Percentiles rank a stretch among this genome's conserved stretches.
These are phyloP conservation scores for Mastomys coucha DNA, from an alignment of 2,113 vertebrate genomes.

Conservation along the genomic window DNA sequence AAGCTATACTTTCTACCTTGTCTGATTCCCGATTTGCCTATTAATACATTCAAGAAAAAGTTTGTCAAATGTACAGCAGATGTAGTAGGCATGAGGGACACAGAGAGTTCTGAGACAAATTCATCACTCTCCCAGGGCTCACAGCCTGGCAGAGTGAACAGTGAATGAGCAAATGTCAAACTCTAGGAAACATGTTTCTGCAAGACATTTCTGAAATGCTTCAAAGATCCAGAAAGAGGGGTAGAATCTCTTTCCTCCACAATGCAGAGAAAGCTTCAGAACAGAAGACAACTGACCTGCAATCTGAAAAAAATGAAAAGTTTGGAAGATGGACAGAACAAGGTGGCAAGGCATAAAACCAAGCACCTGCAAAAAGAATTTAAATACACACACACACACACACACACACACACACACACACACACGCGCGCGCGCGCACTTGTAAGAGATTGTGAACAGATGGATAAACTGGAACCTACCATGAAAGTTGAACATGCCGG, in stretches of 20 bases:
- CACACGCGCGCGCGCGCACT: background rate
- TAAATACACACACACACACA: background rate
- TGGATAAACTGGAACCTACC: background rate
- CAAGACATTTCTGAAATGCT: background rate
- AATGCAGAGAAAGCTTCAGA: background rate
- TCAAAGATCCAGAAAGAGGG: background rate
- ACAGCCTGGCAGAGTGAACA: background rate
- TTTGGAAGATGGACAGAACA: background rate
- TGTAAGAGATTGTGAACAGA: background rate
- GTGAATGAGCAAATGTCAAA: background rate
- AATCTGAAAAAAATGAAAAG: conserved; percentile 21
- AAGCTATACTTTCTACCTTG: background rate
- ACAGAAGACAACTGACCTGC: background rate
- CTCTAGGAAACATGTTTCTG: background rate
- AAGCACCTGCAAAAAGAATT: background rate
- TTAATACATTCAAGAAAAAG: conserved; percentile 27
- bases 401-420: background rate
- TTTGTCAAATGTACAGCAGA: background rate
- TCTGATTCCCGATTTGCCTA: background rate
- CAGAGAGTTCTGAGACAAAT: background rate
- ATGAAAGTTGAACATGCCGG: background rate
- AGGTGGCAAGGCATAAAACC: background rate
- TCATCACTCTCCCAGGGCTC: background rate
- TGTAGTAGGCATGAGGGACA: background rate
- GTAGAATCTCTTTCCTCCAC: background rate